phyloP scores from a whole-genome alignment of 2,113 vertebrate genomes.

The Sisor rabdophorus region DNA sequence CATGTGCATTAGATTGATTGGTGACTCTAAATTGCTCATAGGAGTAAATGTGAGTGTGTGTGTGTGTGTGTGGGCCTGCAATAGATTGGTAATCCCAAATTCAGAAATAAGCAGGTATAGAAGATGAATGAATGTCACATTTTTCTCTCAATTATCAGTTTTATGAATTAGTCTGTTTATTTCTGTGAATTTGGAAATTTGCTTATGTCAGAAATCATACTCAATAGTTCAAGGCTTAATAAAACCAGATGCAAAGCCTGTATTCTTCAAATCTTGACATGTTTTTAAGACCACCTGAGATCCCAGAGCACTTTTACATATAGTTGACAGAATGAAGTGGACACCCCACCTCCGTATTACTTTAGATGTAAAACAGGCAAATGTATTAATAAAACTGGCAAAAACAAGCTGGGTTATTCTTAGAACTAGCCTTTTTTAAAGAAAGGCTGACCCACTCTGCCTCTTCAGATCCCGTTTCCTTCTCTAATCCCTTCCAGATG shows the following conservation, averaged over 20 bases:
- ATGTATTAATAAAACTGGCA: conserved; percentile 26
- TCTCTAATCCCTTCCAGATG: conserved; percentile 50
- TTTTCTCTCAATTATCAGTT: not conserved
- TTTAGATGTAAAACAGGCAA: conserved; percentile 20
- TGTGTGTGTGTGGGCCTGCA: too few relatives aligned
- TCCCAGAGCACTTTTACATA: not conserved
- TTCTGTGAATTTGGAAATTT: not conserved
- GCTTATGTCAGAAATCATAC: not conserved
- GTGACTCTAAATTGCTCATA: too few relatives aligned
- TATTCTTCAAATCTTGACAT: not conserved
- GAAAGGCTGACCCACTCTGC: conserved; percentile 5
- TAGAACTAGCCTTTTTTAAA: conserved; percentile 41
- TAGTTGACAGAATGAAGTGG: not conserved
- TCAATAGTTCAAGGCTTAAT: not conserved
- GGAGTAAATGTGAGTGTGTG: too few relatives aligned
- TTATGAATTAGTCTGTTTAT: not conserved
- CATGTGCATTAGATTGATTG: too few relatives aligned
- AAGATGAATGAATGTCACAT: too few relatives aligned
- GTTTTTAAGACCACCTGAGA: conserved; percentile 1
- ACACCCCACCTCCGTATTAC: not conserved
- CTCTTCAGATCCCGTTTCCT: conserved; percentile 34
- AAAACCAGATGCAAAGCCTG: not conserved
- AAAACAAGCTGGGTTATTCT: conserved; percentile 38
- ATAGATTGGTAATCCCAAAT: too few relatives aligned
- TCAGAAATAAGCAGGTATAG: too few relatives aligned